These are phyloP conservation scores for Daktulosphaira vitifoliae DNA, from an alignment of 1,140 invertebrate genomes.

Conservation along the genomic window DNA sequence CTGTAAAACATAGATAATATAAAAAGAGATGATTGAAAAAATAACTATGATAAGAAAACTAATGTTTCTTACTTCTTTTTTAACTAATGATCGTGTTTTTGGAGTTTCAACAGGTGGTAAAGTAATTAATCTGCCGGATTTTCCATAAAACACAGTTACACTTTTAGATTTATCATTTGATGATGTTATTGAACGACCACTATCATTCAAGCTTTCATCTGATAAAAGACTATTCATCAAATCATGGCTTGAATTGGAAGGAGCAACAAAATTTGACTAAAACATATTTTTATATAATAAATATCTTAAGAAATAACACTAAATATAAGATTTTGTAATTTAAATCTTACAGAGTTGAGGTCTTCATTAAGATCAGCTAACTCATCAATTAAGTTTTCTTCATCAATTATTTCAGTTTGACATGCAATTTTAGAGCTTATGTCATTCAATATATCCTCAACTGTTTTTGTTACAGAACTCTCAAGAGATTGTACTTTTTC, in stretches of 20 bases:
- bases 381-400: conserved; percentile 24
- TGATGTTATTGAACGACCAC: not conserved
- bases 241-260: conserved; percentile 26
- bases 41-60: too few relatives aligned
- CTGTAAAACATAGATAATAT: conserved; percentile 7
- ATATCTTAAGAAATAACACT: too few relatives aligned
- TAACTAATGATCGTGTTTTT: conserved; percentile 26
- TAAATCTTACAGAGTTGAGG: conserved; percentile 23
- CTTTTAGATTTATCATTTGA: conserved; percentile 2
- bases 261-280: conserved; percentile 29
- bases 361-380: conserved; percentile 30
- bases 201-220: conserved; percentile 14
- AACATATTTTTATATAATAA: not conserved
- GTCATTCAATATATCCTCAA: conserved; percentile 29
- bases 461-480: conserved; percentile 18
- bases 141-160: conserved; percentile 12
- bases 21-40: too few relatives aligned
- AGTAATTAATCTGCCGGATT: conserved; percentile 17
- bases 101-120: conserved; percentile 24
- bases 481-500: not conserved
- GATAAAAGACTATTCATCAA: conserved; percentile 21
- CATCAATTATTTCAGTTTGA: conserved; percentile 21
- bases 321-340: not conserved
- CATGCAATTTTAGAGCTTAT: conserved; percentile 21
- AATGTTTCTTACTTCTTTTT: conserved; percentile 25